phyloP scores from a whole-genome alignment of 2,797 vertebrate species.

The Oreochromis grahami region DNA sequence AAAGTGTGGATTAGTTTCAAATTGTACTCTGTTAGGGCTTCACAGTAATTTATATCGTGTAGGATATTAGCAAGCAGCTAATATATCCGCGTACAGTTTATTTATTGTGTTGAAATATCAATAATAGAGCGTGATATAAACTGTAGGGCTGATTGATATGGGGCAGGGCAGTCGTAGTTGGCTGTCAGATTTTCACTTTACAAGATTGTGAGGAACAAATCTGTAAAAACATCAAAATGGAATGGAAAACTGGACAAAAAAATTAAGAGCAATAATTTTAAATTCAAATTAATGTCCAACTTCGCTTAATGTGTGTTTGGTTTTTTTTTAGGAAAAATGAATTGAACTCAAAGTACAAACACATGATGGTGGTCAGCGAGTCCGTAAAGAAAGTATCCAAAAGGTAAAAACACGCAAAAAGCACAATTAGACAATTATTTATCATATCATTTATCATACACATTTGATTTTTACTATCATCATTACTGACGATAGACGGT shows the following conservation, averaged over 20 bases:
- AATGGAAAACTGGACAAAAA: background rate
- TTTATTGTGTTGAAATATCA: background rate
- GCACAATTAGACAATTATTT: background rate
- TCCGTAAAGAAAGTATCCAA: background rate
- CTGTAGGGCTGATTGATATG: no score
- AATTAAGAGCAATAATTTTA: background rate
- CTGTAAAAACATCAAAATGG: background rate
- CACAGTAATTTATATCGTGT: background rate
- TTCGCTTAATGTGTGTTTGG: background rate
- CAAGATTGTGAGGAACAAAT: background rate
- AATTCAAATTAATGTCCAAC: background rate
- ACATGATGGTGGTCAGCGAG: background rate
- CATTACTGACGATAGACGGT: background rate
- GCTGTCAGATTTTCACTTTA: background rate
- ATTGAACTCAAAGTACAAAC: background rate
- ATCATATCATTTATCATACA: background rate
- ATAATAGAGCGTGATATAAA: background rate
- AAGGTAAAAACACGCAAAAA: background rate
- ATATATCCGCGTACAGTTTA: background rate
- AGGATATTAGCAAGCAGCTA: background rate
- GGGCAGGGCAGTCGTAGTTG: background rate
- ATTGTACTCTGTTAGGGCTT: background rate
- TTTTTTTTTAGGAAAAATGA: background rate
- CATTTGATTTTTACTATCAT: background rate
- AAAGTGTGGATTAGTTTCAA: background rate